A percentile compares a stretch with the other conserved stretches of the same genome.
These are phyloP conservation scores for Labeo rohita DNA, from an alignment of 2,113 vertebrate species.

Conservation along the genomic window DNA sequence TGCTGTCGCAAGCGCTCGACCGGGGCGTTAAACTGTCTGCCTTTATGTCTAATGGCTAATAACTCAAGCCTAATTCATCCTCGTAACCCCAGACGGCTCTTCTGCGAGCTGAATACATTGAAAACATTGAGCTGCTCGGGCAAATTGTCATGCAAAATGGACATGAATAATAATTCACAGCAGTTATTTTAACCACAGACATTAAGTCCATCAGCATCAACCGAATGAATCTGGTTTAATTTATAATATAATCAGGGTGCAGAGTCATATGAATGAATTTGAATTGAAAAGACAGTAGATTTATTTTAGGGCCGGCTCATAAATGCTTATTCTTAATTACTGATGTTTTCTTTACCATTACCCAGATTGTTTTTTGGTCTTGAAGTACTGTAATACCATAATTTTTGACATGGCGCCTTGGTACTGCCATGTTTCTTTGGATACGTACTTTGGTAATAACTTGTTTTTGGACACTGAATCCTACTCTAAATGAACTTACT, in stretches of 20 bases:
- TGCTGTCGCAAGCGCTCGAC: background rate
- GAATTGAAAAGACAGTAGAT: slow-evolving; percentile 25
- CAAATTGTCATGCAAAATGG: background rate
- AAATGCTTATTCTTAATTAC: background rate
- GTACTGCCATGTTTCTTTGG: too few species aligned
- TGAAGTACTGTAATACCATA: too few species aligned
- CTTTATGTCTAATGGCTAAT: slow-evolving; percentile 34
- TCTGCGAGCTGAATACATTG: background rate
- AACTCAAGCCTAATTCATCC: slow-evolving; percentile 10
- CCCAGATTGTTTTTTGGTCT: too few species aligned
- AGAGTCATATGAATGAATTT: background rate
- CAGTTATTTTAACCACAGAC: background rate
- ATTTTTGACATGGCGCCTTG: too few species aligned
- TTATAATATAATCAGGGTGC: background rate
- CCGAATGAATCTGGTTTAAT: slow-evolving; percentile 17
- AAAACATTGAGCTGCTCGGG: slow-evolving; percentile 14
- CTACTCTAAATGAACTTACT: too few species aligned
- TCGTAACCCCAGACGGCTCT: slow-evolving; percentile 6
- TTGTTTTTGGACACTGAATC: too few species aligned
- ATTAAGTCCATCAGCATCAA: slow-evolving; percentile 3
- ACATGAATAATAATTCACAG: background rate
- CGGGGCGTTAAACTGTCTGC: slow-evolving; percentile 15
- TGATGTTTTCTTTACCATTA: background rate
- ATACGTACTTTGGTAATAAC: too few species aligned
- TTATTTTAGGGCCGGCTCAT: slow-evolving; percentile 8